Base-by-base conservation (phyloP, 2,888 invertebrate species). In the Drosophila parthenogenetica region DNA sequence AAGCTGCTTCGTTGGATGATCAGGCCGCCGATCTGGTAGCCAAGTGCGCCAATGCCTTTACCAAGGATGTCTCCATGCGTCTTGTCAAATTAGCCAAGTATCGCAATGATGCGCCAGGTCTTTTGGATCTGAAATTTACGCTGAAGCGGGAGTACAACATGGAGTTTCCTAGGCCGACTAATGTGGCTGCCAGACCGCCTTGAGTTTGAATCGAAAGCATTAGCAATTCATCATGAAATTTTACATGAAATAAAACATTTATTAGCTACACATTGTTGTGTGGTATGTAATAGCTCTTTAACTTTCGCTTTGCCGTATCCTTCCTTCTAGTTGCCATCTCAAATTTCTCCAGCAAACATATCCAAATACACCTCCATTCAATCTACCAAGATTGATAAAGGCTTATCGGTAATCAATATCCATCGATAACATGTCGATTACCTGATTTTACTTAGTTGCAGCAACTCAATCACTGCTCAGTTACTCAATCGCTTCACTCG, bases 91-190 rank as follows among this genome's bases (percentile, higher is more conserved):
- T 83, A 55, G 81, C 67, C 8, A 60, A 73, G 7, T 64, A 69
- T 14, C 73, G 84, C 0, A 58, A 71, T 2, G 25, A 29, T 0
- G 42, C 48, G 0, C 51, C 81, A 0, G 22, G 19, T n/a, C 13
- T 63, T 1, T 14, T 64, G 2, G 87, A 89, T 1, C 57, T 89
- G 8, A 58, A 84, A 35, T 68, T 87, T 5, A 57, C 39, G 0
- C 40, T 89, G 0, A 89, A 84, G 5, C 65, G 85, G 0, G 89
- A 82, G 13, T 89, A 77, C 16, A 77, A 89, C 5, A 81, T 87
- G 67, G 69, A 76, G 37, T 76, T 85, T 40, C 54, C 85, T n/a
- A 37, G 3, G 2, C 7, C 14, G 0, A n/a, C 8, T 32, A n/a
- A 32, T 3, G 14, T n/a, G 2, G 22, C 13, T 45, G n/a, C 19